Evolutionary conservation across 2,888 invertebrate species (phyloP).

Genomic region (Antheraea assamensis): DNA sequence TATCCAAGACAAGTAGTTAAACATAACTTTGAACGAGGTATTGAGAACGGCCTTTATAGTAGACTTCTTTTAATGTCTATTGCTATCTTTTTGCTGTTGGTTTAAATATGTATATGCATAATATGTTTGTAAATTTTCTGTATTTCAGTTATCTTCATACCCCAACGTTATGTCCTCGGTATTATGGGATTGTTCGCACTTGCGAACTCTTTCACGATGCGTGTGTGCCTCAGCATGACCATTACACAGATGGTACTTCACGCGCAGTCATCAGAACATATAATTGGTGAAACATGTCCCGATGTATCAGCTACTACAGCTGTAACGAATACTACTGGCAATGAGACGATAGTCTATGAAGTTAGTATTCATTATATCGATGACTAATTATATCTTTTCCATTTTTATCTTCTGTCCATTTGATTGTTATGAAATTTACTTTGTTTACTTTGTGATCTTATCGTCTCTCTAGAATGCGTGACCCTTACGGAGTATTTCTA

Average conservation of each 20-base stretch:
- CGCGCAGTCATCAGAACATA: slow-evolving; percentile 53
- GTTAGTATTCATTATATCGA: slow-evolving; percentile 31
- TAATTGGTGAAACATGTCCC: slow-evolving; percentile 78
- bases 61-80: no score
- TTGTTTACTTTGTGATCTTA: not conserved
- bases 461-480: not conserved
- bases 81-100: no score
- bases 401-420: no score
- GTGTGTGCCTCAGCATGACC: slow-evolving; percentile 86
- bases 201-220: slow-evolving; percentile 88
- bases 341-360: slow-evolving; percentile 34
- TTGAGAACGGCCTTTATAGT: no score
- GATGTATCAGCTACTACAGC: slow-evolving; percentile 37
- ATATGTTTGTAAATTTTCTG: not conserved
- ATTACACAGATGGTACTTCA: slow-evolving; percentile 85
- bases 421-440: no score
- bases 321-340: slow-evolving; percentile 30
- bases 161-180: slow-evolving; percentile 86
- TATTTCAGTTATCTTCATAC: slow-evolving; percentile 81
- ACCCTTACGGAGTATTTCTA: not conserved
- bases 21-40: no score
- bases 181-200: slow-evolving; percentile 87
- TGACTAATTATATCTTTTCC: no score
- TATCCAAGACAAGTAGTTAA: no score
- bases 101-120: not conserved